phyloP scores from a whole-genome alignment of 2,797 vertebrate species.

The Myioborus melanocephalus region DNA sequence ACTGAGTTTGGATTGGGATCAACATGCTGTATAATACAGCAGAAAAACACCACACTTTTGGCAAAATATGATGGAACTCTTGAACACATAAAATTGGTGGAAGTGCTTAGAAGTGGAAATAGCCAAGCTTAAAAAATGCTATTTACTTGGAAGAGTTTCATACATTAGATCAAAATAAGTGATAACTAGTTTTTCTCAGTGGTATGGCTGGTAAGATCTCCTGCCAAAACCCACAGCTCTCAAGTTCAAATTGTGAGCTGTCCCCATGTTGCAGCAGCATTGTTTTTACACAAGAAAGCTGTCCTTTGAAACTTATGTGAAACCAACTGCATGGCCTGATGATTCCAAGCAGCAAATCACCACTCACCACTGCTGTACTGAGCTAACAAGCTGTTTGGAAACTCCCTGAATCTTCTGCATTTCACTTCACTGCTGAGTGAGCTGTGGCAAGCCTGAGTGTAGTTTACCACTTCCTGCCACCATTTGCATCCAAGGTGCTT shows the following conservation, averaged over 20 bases:
- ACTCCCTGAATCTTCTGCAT: accelerated
- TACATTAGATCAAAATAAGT: not conserved
- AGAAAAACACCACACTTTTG: not conserved
- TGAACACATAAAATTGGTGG: not conserved
- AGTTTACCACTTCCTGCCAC: not conserved
- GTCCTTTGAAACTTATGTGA: accelerated
- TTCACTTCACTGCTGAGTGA: not conserved
- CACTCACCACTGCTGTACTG: not conserved
- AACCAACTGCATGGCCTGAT: not conserved
- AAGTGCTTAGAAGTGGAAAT: not conserved
- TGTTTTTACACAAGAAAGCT: not conserved
- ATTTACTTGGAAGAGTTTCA: not conserved
- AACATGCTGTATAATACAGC: not conserved
- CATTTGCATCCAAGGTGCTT: not conserved
- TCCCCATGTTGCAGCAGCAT: not conserved
- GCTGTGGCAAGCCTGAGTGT: not conserved
- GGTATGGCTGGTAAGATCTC: not conserved
- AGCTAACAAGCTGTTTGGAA: not conserved
- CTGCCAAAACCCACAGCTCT: not conserved
- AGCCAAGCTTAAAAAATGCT: not conserved
- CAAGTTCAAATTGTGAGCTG: not conserved
- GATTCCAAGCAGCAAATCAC: accelerated
- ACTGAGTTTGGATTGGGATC: not conserved
- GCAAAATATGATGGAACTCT: not conserved
- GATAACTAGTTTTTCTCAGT: not conserved